phyloP scores from a whole-genome alignment of 2,797 vertebrate genomes.

The Chelon auratus region DNA sequence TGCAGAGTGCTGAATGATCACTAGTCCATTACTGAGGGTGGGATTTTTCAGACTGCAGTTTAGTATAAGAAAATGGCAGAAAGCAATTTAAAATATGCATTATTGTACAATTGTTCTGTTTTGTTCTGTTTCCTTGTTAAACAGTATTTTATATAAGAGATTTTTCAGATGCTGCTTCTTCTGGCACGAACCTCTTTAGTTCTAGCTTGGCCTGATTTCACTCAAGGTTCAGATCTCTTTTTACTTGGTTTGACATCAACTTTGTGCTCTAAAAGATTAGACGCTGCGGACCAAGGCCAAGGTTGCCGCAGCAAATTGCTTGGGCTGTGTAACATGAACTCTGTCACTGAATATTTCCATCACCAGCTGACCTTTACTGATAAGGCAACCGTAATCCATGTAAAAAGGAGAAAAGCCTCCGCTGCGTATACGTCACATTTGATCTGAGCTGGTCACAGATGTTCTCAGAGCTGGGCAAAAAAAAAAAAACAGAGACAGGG shows the following conservation, averaged over 20 bases:
- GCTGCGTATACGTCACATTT: slow-evolving; percentile 33
- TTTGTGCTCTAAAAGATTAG: slow-evolving; percentile 52
- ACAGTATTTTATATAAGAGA: not conserved
- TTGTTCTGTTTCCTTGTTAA: not conserved
- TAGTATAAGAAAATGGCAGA: not conserved
- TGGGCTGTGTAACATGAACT: slow-evolving; percentile 54
- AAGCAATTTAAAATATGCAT: not conserved
- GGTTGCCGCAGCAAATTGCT: slow-evolving; percentile 48
- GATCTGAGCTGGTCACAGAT: slow-evolving; percentile 55
- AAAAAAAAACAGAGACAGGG: slow-evolving; percentile 28
- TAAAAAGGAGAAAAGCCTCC: slow-evolving; percentile 22
- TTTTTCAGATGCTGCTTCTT: slow-evolving; percentile 3
- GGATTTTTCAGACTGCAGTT: not conserved
- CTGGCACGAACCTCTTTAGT: not conserved
- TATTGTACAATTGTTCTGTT: not conserved
- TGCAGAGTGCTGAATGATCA: not conserved
- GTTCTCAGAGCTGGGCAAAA: slow-evolving; percentile 22
- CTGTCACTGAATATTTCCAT: slow-evolving; percentile 54
- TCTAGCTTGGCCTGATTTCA: slow-evolving; percentile 19
- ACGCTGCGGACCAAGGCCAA: slow-evolving; percentile 41
- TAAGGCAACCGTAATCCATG: slow-evolving; percentile 48
- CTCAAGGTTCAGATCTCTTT: slow-evolving; percentile 16
- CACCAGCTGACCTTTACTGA: slow-evolving; percentile 57
- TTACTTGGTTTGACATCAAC: slow-evolving; percentile 34
- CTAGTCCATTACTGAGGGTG: not conserved